Conservation (phyloP, 2,797 vertebrate species). For the Carduelis carduelis region DNA sequence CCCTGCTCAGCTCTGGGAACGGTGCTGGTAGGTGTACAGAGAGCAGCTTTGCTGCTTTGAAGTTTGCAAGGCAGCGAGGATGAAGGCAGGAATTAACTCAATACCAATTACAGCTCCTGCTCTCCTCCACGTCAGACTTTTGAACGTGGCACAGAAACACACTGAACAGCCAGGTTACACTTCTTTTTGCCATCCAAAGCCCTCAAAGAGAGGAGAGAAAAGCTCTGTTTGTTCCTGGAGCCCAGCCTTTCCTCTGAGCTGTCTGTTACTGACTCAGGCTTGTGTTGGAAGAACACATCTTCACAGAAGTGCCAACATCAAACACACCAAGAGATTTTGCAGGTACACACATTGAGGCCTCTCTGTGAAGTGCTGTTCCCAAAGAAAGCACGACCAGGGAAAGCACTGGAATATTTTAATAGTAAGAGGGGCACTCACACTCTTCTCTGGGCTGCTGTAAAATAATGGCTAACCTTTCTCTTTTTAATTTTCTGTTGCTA, state of each 20-base stretch:
- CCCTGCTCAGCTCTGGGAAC: constrained; percentile 59
- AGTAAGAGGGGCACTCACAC: not conserved
- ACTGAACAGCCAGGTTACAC: not conserved
- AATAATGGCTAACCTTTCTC: not conserved
- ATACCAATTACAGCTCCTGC: constrained; percentile 3
- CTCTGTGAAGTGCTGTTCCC: constrained; percentile 10
- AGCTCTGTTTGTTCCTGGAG: constrained; percentile 35
- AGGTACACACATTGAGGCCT: not conserved
- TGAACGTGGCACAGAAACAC: constrained; percentile 27
- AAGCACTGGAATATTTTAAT: not conserved
- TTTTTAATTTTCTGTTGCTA: not conserved
- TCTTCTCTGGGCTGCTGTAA: not conserved
- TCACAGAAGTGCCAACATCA: constrained; percentile 51
- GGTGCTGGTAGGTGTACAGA: constrained; percentile 42
- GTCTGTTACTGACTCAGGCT: constrained; percentile 30
- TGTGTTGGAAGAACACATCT: constrained; percentile 39
- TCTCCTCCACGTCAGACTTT: constrained; percentile 26
- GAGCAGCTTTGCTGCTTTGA: constrained; percentile 59
- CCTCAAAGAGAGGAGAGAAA: constrained; percentile 32
- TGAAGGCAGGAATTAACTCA: constrained; percentile 65
- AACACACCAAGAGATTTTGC: constrained; percentile 19
- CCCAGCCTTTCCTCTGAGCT: constrained; percentile 45
- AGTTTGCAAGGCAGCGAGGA: constrained; percentile 9
- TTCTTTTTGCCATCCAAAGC: not conserved
- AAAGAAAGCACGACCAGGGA: not conserved